Percentiles rank a stretch among this genome's conserved stretches.
phyloP scores from a whole-genome alignment of 2,797 vertebrate species.

The Apogon hyalosoma region DNA sequence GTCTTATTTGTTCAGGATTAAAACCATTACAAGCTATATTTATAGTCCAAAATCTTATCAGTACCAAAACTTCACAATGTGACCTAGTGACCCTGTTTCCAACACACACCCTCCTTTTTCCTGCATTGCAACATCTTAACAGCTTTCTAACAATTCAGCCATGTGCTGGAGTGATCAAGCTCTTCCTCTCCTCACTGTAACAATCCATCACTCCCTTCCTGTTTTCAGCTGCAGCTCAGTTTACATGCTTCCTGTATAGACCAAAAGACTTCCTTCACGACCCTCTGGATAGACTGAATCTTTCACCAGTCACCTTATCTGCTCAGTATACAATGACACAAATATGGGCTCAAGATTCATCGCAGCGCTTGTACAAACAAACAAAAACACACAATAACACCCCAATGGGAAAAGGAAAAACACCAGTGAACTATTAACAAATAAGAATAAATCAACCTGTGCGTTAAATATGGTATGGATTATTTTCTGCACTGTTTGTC shows the following conservation, averaged over 20 bases:
- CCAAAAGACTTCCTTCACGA: slow-evolving; percentile 66
- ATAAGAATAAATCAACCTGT: slow-evolving; percentile 3
- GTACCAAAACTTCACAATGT: background rate
- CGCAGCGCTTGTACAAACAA: background rate
- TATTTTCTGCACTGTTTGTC: background rate
- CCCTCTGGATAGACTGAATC: slow-evolving; percentile 49
- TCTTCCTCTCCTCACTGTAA: slow-evolving; percentile 53
- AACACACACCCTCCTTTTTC: slow-evolving; percentile 25
- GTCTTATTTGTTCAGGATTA: background rate
- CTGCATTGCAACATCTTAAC: slow-evolving; percentile 46
- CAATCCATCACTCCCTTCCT: slow-evolving; percentile 79
- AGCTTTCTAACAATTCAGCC: slow-evolving; percentile 51
- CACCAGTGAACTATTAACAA: slow-evolving; percentile 7
- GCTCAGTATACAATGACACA: slow-evolving; percentile 59
- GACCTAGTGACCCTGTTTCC: slow-evolving; percentile 1
- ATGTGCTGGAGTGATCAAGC: slow-evolving; percentile 49
- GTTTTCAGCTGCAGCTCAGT: slow-evolving; percentile 65
- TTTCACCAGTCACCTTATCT: slow-evolving; percentile 72
- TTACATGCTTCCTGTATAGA: slow-evolving; percentile 75
- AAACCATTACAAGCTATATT: background rate
- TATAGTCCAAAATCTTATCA: background rate
- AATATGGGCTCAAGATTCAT: slow-evolving; percentile 44
- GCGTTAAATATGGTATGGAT: background rate
- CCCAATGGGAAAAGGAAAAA: no score
- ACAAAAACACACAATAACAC: slow-evolving; percentile 1